Conservation (phyloP, 2,113 vertebrate species). For the Rynchops niger region DNA sequence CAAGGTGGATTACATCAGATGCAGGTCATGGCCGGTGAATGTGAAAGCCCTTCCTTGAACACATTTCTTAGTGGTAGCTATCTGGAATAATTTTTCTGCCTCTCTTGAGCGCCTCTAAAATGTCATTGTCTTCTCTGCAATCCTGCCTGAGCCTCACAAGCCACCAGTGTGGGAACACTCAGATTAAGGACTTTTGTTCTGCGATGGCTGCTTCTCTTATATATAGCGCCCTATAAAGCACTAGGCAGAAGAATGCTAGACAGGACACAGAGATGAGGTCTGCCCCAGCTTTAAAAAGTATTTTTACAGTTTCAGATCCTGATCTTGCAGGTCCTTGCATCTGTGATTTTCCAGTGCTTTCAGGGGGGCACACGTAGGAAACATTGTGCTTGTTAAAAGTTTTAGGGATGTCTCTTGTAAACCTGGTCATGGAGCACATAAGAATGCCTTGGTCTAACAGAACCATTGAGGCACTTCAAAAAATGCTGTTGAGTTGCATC, state of each 20-base stretch:
- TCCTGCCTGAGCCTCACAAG: background rate
- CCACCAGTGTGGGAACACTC: background rate
- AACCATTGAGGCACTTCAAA: background rate
- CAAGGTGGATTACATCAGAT: constrained; percentile 36
- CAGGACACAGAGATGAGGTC: background rate
- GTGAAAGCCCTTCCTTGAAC: constrained; percentile 20
- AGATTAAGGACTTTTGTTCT: background rate
- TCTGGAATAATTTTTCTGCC: constrained; percentile 13
- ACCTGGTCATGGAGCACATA: background rate
- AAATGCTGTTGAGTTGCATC: background rate
- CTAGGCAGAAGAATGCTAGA: background rate
- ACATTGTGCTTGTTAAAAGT: background rate
- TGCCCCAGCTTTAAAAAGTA: background rate
- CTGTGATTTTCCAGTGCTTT: background rate
- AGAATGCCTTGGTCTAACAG: background rate
- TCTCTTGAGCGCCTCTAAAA: background rate
- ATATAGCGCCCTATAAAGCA: background rate
- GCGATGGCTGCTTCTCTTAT: background rate
- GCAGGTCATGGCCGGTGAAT: constrained; percentile 3
- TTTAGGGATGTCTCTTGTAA: background rate
- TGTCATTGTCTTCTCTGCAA: background rate
- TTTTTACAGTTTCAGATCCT: background rate
- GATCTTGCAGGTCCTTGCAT: background rate
- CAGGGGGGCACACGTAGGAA: background rate
- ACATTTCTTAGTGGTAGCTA: background rate